Evolutionary conservation across 1,140 invertebrate species (phyloP).

Genomic region (Parapsyche elsis): DNA sequence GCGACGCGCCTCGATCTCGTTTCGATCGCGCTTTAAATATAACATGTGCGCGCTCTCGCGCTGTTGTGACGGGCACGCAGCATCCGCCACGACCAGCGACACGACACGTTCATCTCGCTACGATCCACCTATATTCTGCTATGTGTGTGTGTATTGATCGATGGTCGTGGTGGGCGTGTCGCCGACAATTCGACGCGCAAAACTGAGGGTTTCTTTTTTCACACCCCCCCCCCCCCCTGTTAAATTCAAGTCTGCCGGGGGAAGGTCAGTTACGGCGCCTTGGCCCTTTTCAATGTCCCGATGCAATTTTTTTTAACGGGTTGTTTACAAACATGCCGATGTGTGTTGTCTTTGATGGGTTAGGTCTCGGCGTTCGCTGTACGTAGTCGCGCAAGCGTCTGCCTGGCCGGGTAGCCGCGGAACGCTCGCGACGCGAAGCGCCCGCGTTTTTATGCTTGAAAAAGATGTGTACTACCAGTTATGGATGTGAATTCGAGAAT

Average conservation of each 20-base stretch:
- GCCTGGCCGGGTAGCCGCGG: too few relatives aligned
- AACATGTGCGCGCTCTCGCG: background rate
- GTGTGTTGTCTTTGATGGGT: too few relatives aligned
- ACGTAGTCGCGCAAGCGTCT: too few relatives aligned
- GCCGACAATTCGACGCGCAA: background rate
- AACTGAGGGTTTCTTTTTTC: background rate
- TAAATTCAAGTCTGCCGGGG: background rate
- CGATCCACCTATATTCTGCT: background rate
- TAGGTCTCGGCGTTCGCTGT: too few relatives aligned
- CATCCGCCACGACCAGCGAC: too few relatives aligned
- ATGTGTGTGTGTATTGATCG: background rate
- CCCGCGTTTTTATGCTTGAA: too few relatives aligned
- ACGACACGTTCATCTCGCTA: background rate
- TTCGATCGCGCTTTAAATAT: conserved; percentile 11
- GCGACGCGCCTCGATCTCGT: background rate
- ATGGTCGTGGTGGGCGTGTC: background rate
- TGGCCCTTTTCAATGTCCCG: background rate
- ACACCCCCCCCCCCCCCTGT: background rate
- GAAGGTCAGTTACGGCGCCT: background rate
- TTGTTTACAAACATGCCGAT: background rate
- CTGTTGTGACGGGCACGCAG: background rate
- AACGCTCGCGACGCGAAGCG: too few relatives aligned
- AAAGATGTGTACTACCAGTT: too few relatives aligned
- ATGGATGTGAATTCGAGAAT: too few relatives aligned
- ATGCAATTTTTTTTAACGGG: background rate